Conservation (phyloP, 2,797 vertebrate species). For the Chelmon rostratus region DNA sequence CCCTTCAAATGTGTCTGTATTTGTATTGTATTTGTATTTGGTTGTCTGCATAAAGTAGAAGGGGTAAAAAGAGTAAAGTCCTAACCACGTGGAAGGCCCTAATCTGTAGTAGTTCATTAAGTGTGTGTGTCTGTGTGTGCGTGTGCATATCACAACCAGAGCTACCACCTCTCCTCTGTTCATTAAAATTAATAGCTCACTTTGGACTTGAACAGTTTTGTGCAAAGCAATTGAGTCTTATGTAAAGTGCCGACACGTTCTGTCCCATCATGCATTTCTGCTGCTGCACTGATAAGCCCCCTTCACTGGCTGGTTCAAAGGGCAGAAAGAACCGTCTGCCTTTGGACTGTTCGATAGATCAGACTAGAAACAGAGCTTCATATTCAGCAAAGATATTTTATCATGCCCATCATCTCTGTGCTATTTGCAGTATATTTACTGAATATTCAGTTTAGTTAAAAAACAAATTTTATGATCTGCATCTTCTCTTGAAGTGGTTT, state of each 20-base stretch:
- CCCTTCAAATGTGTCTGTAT: not conserved
- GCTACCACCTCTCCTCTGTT: not conserved
- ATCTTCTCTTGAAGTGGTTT: not conserved
- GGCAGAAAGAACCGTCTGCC: slow-evolving; percentile 51
- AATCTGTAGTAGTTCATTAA: slow-evolving; percentile 12
- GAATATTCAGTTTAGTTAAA: not conserved
- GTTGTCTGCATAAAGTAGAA: slow-evolving; percentile 23
- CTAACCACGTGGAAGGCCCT: not conserved
- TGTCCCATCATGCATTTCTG: slow-evolving; percentile 57
- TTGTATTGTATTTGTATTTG: slow-evolving; percentile 1
- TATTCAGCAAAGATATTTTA: not conserved
- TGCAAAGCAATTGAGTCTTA: slow-evolving; percentile 35
- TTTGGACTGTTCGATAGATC: not conserved
- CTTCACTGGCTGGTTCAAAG: slow-evolving; percentile 60
- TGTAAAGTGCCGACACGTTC: slow-evolving; percentile 12
- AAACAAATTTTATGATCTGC: not conserved
- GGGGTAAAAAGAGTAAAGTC: slow-evolving; percentile 16
- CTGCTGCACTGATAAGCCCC: slow-evolving; percentile 67
- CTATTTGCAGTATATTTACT: not conserved
- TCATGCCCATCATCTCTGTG: too few species aligned
- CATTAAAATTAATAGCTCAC: slow-evolving; percentile 50
- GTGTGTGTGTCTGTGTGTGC: slow-evolving; percentile 6
- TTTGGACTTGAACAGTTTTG: slow-evolving; percentile 64
- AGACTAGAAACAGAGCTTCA: not conserved
- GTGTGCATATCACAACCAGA: not conserved